These are phyloP conservation scores for Aphelinus atriplicis DNA, from an alignment of 1,140 invertebrate species.

Conservation along the genomic window DNA sequence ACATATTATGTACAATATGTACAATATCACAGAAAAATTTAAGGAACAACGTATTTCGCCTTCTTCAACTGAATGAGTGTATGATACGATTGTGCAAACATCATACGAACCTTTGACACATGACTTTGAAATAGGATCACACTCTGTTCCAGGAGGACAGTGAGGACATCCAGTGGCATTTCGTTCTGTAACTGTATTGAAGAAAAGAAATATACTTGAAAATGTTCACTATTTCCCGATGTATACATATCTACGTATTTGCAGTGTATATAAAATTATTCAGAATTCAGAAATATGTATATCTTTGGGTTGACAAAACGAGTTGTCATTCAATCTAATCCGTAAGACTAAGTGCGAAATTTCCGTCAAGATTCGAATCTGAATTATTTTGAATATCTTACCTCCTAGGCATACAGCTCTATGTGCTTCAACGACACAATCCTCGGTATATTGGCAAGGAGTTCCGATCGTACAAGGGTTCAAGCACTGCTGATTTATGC, in stretches of 20 bases:
- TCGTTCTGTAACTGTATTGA: slow-evolving; percentile 45
- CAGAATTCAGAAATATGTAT: too few species aligned
- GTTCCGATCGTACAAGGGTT: slow-evolving; percentile 78
- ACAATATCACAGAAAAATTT: slow-evolving; percentile 36
- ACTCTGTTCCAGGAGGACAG: slow-evolving; percentile 78
- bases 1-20: slow-evolving; percentile 56
- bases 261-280: too few species aligned
- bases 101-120: slow-evolving; percentile 77
- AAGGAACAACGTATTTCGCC: neutral
- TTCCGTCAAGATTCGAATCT: too few species aligned
- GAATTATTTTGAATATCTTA: slow-evolving; percentile 53
- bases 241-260: too few species aligned
- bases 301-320: neutral
- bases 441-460: slow-evolving; percentile 73
- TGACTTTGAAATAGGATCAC: slow-evolving; percentile 78
- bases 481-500: slow-evolving; percentile 79
- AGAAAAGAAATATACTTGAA: slow-evolving; percentile 10
- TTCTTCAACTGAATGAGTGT: slow-evolving; percentile 11
- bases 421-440: slow-evolving; percentile 81
- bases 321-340: slow-evolving; percentile 2
- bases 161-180: slow-evolving; percentile 71
- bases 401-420: slow-evolving; percentile 82
- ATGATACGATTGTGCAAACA: neutral
- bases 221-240: too few species aligned
- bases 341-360: neutral